phyloP scores from a whole-genome alignment of 2,113 vertebrate genomes.

The Saiga tatarica region DNA sequence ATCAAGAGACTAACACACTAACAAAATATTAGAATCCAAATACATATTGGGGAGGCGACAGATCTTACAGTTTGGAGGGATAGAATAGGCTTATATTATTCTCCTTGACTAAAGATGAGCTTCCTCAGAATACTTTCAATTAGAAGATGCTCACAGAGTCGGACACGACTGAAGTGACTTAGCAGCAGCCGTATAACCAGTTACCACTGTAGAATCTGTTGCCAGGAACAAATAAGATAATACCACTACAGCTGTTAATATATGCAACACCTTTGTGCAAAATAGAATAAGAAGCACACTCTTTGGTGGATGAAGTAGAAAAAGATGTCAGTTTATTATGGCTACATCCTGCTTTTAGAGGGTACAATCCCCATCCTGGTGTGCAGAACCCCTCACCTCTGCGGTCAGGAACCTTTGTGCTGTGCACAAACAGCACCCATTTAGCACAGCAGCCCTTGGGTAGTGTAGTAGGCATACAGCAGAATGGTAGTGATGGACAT shows the following conservation, averaged over 20 bases:
- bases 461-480: neutral
- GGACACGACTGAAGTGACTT: no score
- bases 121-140: neutral
- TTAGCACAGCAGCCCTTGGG: neutral
- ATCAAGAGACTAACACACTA: neutral
- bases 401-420: neutral
- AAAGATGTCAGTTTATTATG: neutral
- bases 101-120: neutral
- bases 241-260: neutral
- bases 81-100: neutral
- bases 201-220: neutral
- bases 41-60: neutral
- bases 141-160: neutral
- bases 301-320: neutral
- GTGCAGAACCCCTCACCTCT: neutral
- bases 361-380: neutral
- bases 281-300: neutral
- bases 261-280: neutral
- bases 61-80: neutral
- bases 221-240: neutral
- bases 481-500: neutral
- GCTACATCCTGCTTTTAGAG: neutral
- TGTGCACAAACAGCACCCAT: neutral
- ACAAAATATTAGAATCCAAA: neutral
- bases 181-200: neutral